Conservation (phyloP, 1,140 invertebrate species). For the Brachionus sp. region DNA sequence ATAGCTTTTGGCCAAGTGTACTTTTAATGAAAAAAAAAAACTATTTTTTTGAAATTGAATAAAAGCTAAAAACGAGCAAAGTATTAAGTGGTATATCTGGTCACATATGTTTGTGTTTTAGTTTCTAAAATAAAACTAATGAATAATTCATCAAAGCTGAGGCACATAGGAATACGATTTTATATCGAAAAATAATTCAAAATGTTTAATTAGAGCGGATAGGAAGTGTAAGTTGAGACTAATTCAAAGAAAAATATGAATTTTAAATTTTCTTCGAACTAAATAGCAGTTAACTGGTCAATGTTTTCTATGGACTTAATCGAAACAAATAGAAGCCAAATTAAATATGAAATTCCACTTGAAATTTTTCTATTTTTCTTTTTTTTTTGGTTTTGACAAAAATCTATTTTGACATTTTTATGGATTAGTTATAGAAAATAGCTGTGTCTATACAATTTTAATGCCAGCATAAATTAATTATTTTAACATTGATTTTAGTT, state of each 20-base stretch:
- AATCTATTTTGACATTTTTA: not conserved
- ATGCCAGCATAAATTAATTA: not conserved
- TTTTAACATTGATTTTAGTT: not conserved
- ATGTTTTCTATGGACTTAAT: not conserved
- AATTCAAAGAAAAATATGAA: not conserved
- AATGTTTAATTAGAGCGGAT: not conserved
- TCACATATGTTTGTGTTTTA: not conserved
- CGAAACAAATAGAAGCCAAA: not conserved
- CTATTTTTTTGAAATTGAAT: not conserved
- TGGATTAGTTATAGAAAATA: not conserved
- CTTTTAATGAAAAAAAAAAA: not conserved
- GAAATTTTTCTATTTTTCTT: not conserved
- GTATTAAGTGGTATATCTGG: not conserved
- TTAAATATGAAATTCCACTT: not conserved
- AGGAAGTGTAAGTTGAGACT: slow-evolving; percentile 1
- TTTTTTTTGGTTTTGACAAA: not conserved
- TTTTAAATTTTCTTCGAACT: not conserved
- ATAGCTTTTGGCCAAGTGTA: not conserved
- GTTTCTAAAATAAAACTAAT: not conserved
- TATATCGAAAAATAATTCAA: not conserved
- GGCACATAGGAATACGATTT: not conserved
- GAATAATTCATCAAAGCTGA: not conserved
- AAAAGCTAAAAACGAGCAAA: not conserved
- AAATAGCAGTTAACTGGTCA: not conserved
- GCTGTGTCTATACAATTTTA: not conserved